Evolutionary conservation across 2,113 vertebrate species (phyloP), one percentile per base, ranked within the genome.

Genomic region (Percina caprodes): DNA sequence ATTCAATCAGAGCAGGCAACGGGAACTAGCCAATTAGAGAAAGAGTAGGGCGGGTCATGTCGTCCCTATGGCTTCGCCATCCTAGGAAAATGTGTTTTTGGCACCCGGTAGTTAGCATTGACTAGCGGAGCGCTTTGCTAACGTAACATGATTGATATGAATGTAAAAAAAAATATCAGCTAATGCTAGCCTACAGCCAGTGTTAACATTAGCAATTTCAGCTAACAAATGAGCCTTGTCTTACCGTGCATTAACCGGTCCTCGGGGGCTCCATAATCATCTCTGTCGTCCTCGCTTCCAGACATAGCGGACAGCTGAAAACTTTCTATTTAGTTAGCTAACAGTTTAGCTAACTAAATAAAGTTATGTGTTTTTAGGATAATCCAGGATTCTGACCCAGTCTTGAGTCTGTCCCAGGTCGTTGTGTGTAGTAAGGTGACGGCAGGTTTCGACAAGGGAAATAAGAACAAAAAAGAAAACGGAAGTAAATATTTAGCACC

Each of bases 231-330:
- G 68, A 87, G 67, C 69, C 65, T 24, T 3, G 74, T 82, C 93
- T 92, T 92, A 96, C 95, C 95, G 89, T 94, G 95, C 61, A 95
- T 48, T 82, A 95, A 79, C 30, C 94, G 94, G 54, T 94, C 93
- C 42, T 92, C 94, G 5, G 87, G 77, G 67, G 91, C 84, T 91
- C 93, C 92, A 19, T 94, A 95, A 42, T 95, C 94, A 21, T 95
- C 93, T 61, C 94, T 89, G 42, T 95, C 95, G 11, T 96, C 95
- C 30, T 96, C 95, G 79, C 94, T 95, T 79, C 93, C 94, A 91
- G 95, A 96, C 95, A 96, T 96, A 66, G 77, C 77, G 77, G 30
- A 65, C 55, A 45, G 54, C 76, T 18, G 70, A 69, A 83, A 91
- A 86, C 93, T 92, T 86, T 51, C n/a, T 73, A 70, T 85, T 86